These are phyloP conservation scores for Halictus ligatus DNA, from an alignment of 2,888 invertebrate genomes.

Conservation along the genomic window DNA sequence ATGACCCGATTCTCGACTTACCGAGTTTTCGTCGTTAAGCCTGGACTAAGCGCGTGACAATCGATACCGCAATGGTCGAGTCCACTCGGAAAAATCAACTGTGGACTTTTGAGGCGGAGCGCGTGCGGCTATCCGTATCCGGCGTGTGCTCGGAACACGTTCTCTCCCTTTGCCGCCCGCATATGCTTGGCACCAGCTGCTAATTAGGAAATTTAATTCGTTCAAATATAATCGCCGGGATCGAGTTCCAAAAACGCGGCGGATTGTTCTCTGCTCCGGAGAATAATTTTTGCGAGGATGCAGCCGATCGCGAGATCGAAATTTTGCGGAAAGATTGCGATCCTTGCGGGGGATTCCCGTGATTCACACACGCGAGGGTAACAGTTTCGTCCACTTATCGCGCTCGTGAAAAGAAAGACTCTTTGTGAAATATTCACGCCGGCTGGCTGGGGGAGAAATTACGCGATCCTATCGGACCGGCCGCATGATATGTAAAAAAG, in stretches of 20 bases:
- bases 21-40: conserved; percentile 67
- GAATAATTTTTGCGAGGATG: conserved; percentile 30
- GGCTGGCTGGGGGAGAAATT: conserved; percentile 31
- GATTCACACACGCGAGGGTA: conserved; percentile 28
- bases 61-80: conserved; percentile 51
- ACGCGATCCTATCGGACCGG: conserved; percentile 47
- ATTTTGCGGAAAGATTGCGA: not conserved
- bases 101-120: not conserved
- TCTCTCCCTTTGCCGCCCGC: conserved; percentile 2
- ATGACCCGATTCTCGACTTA: conserved; percentile 69
- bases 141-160: not conserved
- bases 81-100: conserved; percentile 38
- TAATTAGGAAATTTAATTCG: conserved; percentile 20
- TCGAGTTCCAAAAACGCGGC: not conserved
- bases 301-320: not conserved
- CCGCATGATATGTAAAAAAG: conserved; percentile 57
- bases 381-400: conserved; percentile 41
- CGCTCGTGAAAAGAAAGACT: conserved; percentile 25
- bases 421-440: conserved; percentile 49
- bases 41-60: conserved; percentile 62
- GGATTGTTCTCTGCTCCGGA: not conserved
- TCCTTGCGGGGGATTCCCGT: not conserved
- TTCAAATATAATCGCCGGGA: not conserved
- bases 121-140: not conserved
- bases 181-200: conserved; percentile 9